Evolutionary conservation across 2,888 invertebrate species (phyloP).

Genomic region (Drosophila ezoana): DNA sequence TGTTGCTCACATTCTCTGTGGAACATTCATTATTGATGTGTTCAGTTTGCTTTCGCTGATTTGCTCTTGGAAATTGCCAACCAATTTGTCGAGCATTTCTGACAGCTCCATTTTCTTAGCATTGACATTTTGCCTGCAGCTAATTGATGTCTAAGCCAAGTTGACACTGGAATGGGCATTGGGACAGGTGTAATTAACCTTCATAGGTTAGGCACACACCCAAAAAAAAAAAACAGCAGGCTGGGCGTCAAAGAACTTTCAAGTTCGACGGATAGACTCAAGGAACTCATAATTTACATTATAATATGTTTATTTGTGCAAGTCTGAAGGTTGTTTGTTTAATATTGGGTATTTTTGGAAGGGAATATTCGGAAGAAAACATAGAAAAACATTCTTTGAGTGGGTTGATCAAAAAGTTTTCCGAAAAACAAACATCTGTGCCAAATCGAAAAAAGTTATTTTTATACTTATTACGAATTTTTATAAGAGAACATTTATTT

Average conservation of each 20-base stretch:
- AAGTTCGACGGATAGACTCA: conserved; percentile 59
- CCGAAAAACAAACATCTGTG: background rate
- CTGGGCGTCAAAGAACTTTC: conserved; percentile 56
- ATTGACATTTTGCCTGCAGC: conserved; percentile 51
- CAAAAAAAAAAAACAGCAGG: background rate
- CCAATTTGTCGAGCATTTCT: conserved; percentile 32
- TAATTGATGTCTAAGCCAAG: conserved; percentile 59
- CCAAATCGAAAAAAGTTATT: conserved; percentile 7
- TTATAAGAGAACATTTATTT: background rate
- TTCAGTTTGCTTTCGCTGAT: conserved; percentile 42
- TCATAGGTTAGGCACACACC: conserved; percentile 22
- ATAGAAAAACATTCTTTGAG: conserved; percentile 11
- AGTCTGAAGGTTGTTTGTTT: conserved; percentile 59
- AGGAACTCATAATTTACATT: conserved; percentile 60
- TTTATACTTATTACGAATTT: conserved; percentile 7
- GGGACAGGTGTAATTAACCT: conserved; percentile 74
- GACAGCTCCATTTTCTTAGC: conserved; percentile 34
- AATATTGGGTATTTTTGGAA: conserved; percentile 22
- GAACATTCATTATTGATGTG: conserved; percentile 60
- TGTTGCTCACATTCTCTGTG: conserved; percentile 22
- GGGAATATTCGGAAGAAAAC: conserved; percentile 9
- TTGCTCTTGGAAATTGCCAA: conserved; percentile 35
- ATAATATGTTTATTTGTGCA: conserved; percentile 50
- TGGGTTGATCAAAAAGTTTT: conserved; percentile 45
- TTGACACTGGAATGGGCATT: conserved; percentile 54